Conservation (phyloP, 2,797 vertebrate genomes). For the Notamacropus eugenii region DNA sequence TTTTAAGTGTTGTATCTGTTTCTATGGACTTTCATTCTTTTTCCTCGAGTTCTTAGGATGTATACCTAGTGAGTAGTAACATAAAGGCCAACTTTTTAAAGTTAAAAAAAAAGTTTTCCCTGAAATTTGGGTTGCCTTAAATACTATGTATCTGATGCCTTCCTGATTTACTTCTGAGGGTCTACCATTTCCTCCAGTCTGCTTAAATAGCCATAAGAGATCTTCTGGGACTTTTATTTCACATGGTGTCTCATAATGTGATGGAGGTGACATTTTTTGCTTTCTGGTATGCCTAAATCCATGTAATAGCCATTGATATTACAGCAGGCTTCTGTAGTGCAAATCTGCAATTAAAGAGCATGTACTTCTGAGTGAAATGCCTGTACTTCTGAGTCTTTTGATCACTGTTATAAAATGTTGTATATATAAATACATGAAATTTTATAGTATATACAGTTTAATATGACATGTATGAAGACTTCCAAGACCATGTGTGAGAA, state of each 20-base stretch:
- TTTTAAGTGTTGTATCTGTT: background rate
- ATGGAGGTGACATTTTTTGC: background rate
- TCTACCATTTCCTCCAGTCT: background rate
- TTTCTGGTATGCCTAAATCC: background rate
- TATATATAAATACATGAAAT: background rate
- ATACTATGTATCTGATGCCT: background rate
- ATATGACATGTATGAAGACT: background rate
- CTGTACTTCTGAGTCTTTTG: background rate
- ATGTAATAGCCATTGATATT: background rate
- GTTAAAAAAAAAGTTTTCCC: background rate
- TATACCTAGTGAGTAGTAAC: background rate
- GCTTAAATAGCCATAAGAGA: background rate
- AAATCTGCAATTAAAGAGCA: background rate
- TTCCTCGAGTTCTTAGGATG: background rate
- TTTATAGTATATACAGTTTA: background rate
- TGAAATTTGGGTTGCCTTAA: background rate
- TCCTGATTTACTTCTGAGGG: conserved; percentile 20
- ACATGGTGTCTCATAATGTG: background rate
- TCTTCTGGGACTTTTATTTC: background rate
- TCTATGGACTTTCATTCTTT: background rate
- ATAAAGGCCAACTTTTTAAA: conserved; percentile 8
- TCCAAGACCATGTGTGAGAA: background rate
- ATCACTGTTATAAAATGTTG: background rate
- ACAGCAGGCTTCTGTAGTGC: background rate
- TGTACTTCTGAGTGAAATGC: background rate